Conservation (phyloP, 2,113 vertebrate species). For the Callorhinus ursinus region DNA sequence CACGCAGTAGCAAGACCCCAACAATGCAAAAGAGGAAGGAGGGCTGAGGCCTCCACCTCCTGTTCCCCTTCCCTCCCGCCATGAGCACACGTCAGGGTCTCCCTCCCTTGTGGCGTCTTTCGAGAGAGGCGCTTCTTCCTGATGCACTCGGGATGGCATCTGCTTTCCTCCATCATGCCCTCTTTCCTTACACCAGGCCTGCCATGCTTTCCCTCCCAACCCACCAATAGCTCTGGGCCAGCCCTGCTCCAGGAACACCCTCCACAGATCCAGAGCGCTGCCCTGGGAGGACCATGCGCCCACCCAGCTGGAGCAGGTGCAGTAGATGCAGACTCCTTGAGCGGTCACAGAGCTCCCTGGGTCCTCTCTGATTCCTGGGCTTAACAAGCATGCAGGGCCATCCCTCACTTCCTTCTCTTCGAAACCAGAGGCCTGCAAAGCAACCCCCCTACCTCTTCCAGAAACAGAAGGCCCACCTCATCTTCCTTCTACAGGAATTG, state of each 20-base stretch:
- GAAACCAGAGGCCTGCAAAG: background rate
- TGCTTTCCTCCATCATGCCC: background rate
- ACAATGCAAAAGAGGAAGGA: no score
- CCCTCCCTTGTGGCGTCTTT: background rate
- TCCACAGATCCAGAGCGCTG: background rate
- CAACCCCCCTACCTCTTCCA: background rate
- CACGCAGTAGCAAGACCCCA: background rate
- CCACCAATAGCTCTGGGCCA: background rate
- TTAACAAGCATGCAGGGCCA: background rate
- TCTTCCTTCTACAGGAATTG: constrained; percentile 51
- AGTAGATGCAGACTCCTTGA: fast-evolving
- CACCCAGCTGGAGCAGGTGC: background rate
- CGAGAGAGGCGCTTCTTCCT: background rate
- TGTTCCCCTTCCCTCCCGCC: background rate
- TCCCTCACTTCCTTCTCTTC: background rate
- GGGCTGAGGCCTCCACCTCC: background rate
- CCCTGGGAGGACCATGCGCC: background rate
- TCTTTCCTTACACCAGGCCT: background rate
- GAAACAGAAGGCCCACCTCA: background rate
- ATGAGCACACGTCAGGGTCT: background rate
- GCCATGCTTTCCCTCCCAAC: background rate
- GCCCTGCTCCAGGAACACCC: background rate
- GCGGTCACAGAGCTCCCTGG: background rate
- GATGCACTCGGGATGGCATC: background rate
- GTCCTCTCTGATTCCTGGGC: background rate